Evolutionary conservation across 2,888 invertebrate species (phyloP), one percentile per base, ranked within the genome.

Genomic region (Ceraclea dissimilis): DNA sequence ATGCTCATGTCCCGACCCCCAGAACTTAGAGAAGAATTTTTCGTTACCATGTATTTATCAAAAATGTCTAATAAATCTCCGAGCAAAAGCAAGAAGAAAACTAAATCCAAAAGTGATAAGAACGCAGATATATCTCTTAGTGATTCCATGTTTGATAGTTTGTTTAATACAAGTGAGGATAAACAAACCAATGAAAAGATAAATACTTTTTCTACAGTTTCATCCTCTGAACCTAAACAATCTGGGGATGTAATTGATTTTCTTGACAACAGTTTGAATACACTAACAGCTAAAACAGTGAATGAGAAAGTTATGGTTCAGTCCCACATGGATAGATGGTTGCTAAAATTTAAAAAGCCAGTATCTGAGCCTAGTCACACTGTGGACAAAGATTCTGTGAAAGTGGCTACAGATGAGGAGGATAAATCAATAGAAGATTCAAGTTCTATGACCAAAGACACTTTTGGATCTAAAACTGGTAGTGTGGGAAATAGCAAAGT

Each of bases 1-100:
- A 74, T 73, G 51, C 74, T 91, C 6, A 69, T 81, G 2, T 67
- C 73, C 11, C 76, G 81, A 66, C 75, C 79, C 13, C 73, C 79
- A 56, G 69, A 79, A 44, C 71, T 82, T n/a, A 76, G 86, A 60
- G 73, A 82, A 46, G 75, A 79, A 46, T 72, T 75, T 55, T 78
- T 82, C 57, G 20, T 53, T 2, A 51, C 47, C 34, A 61, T 59
- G 58, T 26, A 6, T 26, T 6, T 26, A 26, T 26, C 26, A 26
- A 26, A 26, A 4, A 26, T 6, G 10, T 26, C 26, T 26, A 26
- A 26, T 10, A 26, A 26, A 26, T 26, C 26, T 26, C 26, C 26
- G 10, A 8, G 68, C 69, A 63, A 60, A 62, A 16, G 57, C 52
- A 2, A 46, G 66, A 68, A 54, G 70, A 39, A 72, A 56, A 68